Base-by-base conservation (phyloP, 2,888 invertebrate species). In the Perizoma affinitatum region DNA sequence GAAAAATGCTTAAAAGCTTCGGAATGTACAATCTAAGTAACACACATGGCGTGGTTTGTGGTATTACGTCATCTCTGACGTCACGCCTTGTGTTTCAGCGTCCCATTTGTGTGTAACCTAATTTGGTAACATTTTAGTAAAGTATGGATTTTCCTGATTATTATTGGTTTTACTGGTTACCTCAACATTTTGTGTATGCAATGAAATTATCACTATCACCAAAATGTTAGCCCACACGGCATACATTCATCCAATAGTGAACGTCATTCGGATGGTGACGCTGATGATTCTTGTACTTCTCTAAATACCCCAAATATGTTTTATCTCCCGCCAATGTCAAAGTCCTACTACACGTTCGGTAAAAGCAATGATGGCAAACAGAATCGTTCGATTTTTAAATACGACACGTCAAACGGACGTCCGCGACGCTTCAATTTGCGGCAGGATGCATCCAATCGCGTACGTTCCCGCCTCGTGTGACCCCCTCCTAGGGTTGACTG, bases 371-470 rank as follows among this genome's bases (percentile, higher is more conserved):
- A 22, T 45, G 50, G 38, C 38, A 55, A 60, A 51, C 42, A 22
- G 57, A 62, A 63, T 58, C 50, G 58, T 69, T 69, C 57, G 59
- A 67, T 67, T 54, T 59, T 63, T 54, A 61, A 66, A 66, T 72
- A 66, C 74, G 79, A 75, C 52, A 42, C 46, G 49, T 59, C 58
- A 47, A 60, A 66, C 86, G 86, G 87, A 87, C 85, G 83, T 86
- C 86, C 87, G 86, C 77, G 78, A 69, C 71, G 79, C 63, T 79
- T 81, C 84, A 86, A 87, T 87, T 86, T 83, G 85, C 79, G 76
- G 78, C 85, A 84, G 87, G 87, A 87, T 82, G 86, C 79, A 76
- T 68, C 87, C 87, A 87, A 87, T 87, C 83, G 82, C 77, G 76
- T 70, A 70, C 69, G 77, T 80, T 84, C 86, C 86, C 85, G 83